Evolutionary conservation across 2,888 invertebrate genomes (phyloP).

Genomic region (Polymixis flavicincta): DNA sequence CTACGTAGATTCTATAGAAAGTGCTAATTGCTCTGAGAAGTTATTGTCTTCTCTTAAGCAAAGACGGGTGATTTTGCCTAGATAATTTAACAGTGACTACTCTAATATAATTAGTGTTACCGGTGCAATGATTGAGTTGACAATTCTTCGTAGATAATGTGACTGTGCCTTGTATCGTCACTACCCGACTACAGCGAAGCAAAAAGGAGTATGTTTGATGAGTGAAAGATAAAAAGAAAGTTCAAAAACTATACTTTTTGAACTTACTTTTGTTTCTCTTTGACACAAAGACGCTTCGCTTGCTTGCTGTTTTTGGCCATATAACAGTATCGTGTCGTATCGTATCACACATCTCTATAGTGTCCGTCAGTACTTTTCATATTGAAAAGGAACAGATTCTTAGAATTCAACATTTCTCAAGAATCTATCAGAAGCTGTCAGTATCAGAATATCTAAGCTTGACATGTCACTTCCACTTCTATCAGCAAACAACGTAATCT

Average conservation of each 20-base stretch:
- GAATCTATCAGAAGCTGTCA: neutral
- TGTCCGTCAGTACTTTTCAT: neutral
- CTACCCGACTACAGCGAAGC: too few relatives aligned
- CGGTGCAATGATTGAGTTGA: constrained; percentile 3
- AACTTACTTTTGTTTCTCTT: neutral
- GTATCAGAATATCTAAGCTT: neutral
- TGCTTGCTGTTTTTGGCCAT: neutral
- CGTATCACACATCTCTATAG: neutral
- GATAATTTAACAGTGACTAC: constrained; percentile 14
- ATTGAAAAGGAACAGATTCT: neutral
- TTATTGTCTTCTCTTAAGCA: constrained; percentile 39
- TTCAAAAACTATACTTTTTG: too few relatives aligned
- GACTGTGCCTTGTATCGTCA: neutral
- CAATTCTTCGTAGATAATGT: neutral
- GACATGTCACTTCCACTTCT: neutral
- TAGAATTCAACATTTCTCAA: neutral
- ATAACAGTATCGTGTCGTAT: too few relatives aligned
- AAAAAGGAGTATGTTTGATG: too few relatives aligned
- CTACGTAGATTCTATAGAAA: constrained; percentile 50
- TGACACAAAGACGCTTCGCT: neutral
- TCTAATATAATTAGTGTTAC: constrained; percentile 8
- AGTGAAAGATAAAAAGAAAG: too few relatives aligned
- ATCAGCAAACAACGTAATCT: constrained; percentile 14
- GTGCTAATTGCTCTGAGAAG: constrained; percentile 60
- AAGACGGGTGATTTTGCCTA: constrained; percentile 21